These are phyloP conservation scores for Thaumatotibia leucotreta DNA, from an alignment of 1,140 invertebrate genomes.

Conservation along the genomic window DNA sequence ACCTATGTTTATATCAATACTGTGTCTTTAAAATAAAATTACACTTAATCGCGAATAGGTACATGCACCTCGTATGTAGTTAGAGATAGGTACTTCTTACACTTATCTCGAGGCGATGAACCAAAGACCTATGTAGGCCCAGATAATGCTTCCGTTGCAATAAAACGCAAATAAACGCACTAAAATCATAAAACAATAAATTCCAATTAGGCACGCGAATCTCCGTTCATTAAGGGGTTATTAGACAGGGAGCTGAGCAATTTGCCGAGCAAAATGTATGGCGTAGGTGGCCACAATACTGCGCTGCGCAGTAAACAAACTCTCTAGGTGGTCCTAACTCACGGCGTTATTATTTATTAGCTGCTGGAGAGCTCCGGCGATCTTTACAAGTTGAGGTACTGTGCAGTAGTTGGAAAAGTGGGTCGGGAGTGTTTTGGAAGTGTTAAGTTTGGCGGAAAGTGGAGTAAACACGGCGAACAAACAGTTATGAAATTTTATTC, in stretches of 20 bases:
- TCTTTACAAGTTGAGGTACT: slow-evolving; percentile 24
- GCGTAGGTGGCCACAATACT: slow-evolving; percentile 62
- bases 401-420: background rate
- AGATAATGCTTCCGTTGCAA: no score
- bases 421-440: background rate
- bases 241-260: slow-evolving; percentile 66
- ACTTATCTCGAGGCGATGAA: no score
- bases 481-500: no score
- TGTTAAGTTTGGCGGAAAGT: background rate
- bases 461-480: no score
- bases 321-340: slow-evolving; percentile 70
- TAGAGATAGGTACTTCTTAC: no score
- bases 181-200: slow-evolving; percentile 19
- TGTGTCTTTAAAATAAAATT: no score
- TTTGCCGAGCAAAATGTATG: slow-evolving; percentile 72
- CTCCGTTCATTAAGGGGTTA: slow-evolving; percentile 68
- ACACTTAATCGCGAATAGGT: no score
- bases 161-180: background rate
- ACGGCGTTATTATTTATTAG: slow-evolving; percentile 67
- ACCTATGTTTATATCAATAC: no score
- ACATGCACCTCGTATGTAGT: no score
- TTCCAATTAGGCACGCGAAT: slow-evolving; percentile 20
- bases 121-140: no score
- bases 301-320: slow-evolving; percentile 60
- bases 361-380: slow-evolving; percentile 41